Evolutionary conservation across 2,113 vertebrate species (phyloP), one percentile per base, ranked within the genome.

Genomic region (Anarrhichthys ocellatus): DNA sequence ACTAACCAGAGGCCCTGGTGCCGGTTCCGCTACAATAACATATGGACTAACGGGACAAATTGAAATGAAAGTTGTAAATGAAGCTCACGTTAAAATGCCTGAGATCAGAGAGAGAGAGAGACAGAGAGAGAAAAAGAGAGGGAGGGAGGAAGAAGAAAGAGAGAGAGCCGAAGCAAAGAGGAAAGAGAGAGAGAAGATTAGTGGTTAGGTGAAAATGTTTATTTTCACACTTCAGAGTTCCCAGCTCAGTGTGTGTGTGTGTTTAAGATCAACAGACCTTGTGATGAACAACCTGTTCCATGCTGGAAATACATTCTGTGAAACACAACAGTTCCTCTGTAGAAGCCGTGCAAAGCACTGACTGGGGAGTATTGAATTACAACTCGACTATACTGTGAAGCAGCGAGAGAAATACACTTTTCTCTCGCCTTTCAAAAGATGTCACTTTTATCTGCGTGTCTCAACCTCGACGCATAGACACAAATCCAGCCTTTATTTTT

Each of bases 1-100:
- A 95, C 96, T 96, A 96, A 97, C 92, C 96, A 96, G 96, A 96
- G 95, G 96, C 96, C 94, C 96, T 93, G 95, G 94, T 93, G 89
- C 85, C 54, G 50, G 91, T 91, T 94, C 92, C 85, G 68, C 92
- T 94, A 95, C 92, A 93, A 95, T 93, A 95, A 95, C 94, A 93
- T 86, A 85, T 93, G 93, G 81, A 81, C 88, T 76, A 92, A 94
- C 59, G 70, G 88, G 95, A 94, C 93, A 94, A 95, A 96, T 94
- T 88, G 77, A 95, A 93, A 92, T 90, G 89, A 94, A 96, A 94
- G 87, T 94, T 95, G 91, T 88, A 94, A 93, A 95, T 92, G 92
- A 94, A 92, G 80, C 87, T 73, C 79, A 83, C 2, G 46, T 81
- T 83, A 86, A 94, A 96, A 94, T 54, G 88, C 86, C 72, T 77